These are phyloP conservation scores for Mya arenaria DNA, from an alignment of 1,140 invertebrate genomes.

Conservation along the genomic window DNA sequence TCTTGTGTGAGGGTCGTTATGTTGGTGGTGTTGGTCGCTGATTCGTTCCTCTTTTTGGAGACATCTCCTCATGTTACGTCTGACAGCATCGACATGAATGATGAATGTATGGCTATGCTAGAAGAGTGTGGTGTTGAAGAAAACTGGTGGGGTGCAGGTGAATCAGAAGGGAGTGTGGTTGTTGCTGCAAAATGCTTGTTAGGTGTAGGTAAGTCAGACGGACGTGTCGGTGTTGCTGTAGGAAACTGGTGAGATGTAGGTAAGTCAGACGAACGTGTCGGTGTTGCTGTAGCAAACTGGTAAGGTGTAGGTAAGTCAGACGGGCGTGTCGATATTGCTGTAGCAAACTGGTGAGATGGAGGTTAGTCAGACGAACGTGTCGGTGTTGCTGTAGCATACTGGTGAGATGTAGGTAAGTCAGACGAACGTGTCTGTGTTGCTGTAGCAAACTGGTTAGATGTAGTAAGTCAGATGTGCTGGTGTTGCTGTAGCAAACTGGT, in stretches of 20 bases:
- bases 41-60: neutral
- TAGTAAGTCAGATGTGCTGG: no score
- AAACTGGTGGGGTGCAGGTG: neutral
- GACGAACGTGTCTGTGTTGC: no score
- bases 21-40: neutral
- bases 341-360: neutral
- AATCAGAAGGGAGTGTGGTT: neutral
- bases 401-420: no score
- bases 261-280: neutral
- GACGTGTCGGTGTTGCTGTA: neutral
- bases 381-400: no score
- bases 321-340: neutral
- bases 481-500: no score
- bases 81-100: neutral
- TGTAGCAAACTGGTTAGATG: no score
- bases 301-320: neutral
- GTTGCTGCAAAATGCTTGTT: neutral
- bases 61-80: neutral
- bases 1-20: neutral
- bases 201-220: neutral
- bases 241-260: neutral
- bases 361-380: neutral
- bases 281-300: neutral
- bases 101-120: neutral
- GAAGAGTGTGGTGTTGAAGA: neutral